Evolutionary conservation across 2,797 vertebrate genomes (phyloP).

Genomic region (Galaxias olidus): DNA sequence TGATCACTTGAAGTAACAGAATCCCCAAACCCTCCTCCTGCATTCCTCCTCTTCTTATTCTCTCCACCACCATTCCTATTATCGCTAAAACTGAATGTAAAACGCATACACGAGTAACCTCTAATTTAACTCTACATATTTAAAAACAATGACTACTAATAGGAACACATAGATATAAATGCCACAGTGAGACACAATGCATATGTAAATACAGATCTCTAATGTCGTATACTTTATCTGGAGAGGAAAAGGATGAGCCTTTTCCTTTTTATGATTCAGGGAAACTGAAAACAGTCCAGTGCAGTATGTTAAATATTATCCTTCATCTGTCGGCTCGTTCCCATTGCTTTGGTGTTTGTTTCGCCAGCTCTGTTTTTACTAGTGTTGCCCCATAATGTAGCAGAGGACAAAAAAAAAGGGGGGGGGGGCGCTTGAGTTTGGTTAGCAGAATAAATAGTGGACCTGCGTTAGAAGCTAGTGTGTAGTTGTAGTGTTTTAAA

Average conservation of each 20-base stretch:
- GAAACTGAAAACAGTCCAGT: slow-evolving; percentile 72
- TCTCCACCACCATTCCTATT: slow-evolving; percentile 50
- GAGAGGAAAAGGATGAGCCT: slow-evolving; percentile 73
- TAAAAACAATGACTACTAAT: slow-evolving; percentile 60
- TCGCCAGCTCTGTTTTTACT: slow-evolving; percentile 56
- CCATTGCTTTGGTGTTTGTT: slow-evolving; percentile 59
- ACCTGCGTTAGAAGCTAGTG: slow-evolving; percentile 53
- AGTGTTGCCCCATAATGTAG: slow-evolving; percentile 61
- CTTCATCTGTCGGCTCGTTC: slow-evolving; percentile 36
- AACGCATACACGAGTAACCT: slow-evolving; percentile 73
- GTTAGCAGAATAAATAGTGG: slow-evolving; percentile 44
- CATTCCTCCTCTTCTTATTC: slow-evolving; percentile 42
- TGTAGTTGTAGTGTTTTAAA: slow-evolving; percentile 56
- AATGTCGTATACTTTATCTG: slow-evolving; percentile 74
- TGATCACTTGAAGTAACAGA: slow-evolving; percentile 45
- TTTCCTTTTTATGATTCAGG: slow-evolving; percentile 77
- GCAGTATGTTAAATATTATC: slow-evolving; percentile 60
- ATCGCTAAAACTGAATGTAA: slow-evolving; percentile 77
- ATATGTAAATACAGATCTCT: slow-evolving; percentile 77
- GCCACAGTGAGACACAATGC: slow-evolving; percentile 59
- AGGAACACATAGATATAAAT: slow-evolving; percentile 71
- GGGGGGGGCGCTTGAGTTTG: slow-evolving; percentile 31
- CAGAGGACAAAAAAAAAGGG: slow-evolving; percentile 63
- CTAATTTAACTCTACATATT: slow-evolving; percentile 75
- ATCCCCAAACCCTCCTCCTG: slow-evolving; percentile 26